Conservation (phyloP, 2,797 vertebrate species). For the Oreochromis mossambicus region DNA sequence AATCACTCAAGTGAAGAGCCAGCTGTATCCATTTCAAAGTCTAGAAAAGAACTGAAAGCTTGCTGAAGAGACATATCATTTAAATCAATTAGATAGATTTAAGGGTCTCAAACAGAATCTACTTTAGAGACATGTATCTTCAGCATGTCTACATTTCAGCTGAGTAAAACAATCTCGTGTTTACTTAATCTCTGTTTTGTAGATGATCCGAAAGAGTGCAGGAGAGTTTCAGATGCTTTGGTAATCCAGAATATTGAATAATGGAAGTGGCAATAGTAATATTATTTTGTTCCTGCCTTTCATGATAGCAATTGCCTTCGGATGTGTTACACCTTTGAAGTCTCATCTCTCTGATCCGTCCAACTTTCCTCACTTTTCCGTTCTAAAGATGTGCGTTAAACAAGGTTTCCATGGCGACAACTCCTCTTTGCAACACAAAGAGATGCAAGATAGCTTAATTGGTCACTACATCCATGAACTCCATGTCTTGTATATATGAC, state of each 20-base stretch:
- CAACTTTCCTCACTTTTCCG: background rate
- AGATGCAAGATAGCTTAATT: slow-evolving; percentile 21
- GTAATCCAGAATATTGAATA: background rate
- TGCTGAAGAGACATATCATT: background rate
- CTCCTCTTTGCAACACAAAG: slow-evolving; percentile 52
- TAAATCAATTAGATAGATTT: background rate
- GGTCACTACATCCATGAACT: background rate
- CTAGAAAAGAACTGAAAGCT: background rate
- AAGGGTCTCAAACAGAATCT: background rate
- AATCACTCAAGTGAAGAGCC: background rate
- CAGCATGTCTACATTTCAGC: background rate
- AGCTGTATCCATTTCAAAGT: background rate
- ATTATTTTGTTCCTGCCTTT: background rate
- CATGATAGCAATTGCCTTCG: background rate
- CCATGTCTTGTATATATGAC: background rate
- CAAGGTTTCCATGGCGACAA: slow-evolving; percentile 64
- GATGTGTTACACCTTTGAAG: background rate
- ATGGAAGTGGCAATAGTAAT: background rate
- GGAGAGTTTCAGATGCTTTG: background rate
- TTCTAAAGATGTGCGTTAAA: slow-evolving; percentile 40
- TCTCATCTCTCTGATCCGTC: background rate
- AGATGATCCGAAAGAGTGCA: background rate
- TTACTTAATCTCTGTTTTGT: background rate
- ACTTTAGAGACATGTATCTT: background rate
- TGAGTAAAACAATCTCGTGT: background rate